Conservation (phyloP, 1,140 invertebrate genomes). For the Hylaeus anthracinus region DNA sequence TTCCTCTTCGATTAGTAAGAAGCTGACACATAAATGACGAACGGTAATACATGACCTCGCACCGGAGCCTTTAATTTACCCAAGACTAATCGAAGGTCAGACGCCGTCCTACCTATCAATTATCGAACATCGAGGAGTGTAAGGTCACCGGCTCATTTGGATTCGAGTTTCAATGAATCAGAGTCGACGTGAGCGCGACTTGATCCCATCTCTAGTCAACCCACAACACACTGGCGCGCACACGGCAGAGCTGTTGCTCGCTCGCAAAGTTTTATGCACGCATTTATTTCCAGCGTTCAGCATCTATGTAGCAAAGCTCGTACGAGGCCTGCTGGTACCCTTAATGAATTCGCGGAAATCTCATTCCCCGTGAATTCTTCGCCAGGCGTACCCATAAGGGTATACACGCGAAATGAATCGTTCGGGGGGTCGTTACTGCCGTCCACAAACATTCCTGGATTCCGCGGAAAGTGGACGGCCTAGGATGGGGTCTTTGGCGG, state of each 20-base stretch:
- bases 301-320: conserved; percentile 31
- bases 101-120: too few species aligned
- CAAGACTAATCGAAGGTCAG: too few species aligned
- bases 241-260: conserved; percentile 29
- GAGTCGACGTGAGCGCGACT: conserved; percentile 4
- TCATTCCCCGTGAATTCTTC: conserved; percentile 56
- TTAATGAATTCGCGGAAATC: conserved; percentile 64
- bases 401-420: conserved; percentile 55
- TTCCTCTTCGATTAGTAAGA: too few species aligned
- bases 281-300: conserved; percentile 61
- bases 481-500: too few species aligned
- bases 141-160: background rate
- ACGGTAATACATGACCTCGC: too few species aligned
- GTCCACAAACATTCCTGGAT: conserved; percentile 52
- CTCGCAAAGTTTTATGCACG: conserved; percentile 33
- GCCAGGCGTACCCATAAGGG: conserved; percentile 38
- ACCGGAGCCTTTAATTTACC: too few species aligned
- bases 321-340: conserved; percentile 39
- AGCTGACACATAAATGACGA: too few species aligned
- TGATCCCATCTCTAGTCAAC: conserved; percentile 32
- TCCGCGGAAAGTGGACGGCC: conserved; percentile 33
- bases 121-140: background rate
- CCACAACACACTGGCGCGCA: background rate
- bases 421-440: conserved; percentile 38
- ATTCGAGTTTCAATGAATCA: background rate